Evolutionary conservation across 2,113 vertebrate genomes (phyloP).

Genomic region (Macheiramphus alcinus): DNA sequence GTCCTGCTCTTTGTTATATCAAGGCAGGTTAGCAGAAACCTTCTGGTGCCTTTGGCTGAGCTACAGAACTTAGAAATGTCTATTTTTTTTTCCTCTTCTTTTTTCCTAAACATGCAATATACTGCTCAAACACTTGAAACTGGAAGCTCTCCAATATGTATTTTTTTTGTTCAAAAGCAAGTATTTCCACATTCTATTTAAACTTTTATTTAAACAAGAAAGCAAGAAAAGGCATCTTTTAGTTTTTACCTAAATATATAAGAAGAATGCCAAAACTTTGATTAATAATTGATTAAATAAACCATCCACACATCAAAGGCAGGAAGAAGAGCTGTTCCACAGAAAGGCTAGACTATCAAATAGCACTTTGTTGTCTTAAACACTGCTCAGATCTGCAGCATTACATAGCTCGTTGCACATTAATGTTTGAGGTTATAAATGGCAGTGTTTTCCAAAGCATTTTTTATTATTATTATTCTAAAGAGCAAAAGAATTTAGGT

Average conservation of each 20-base stretch:
- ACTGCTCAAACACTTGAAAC: neutral
- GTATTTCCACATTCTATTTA: slow-evolving; percentile 71
- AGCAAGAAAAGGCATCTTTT: slow-evolving; percentile 83
- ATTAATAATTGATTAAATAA: slow-evolving; percentile 99
- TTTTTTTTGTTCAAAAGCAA: slow-evolving; percentile 46
- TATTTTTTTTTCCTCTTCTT: neutral
- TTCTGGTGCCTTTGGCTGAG: neutral
- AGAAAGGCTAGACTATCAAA: slow-evolving; percentile 91
- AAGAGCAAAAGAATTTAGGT: neutral
- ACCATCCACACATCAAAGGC: slow-evolving; percentile 91
- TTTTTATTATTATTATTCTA: neutral
- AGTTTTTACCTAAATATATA: slow-evolving; percentile 89
- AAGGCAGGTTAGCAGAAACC: neutral
- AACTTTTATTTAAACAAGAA: slow-evolving; percentile 81
- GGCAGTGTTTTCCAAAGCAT: neutral
- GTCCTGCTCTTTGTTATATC: neutral
- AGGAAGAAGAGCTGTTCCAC: slow-evolving; percentile 89
- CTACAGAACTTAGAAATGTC: neutral
- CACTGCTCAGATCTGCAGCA: slow-evolving; percentile 77
- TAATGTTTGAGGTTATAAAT: slow-evolving; percentile 70
- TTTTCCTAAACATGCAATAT: neutral
- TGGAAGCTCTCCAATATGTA: slow-evolving; percentile 31
- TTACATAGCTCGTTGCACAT: slow-evolving; percentile 68
- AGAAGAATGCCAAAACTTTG: slow-evolving; percentile 90
- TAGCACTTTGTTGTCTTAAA: slow-evolving; percentile 97